Conservation (phyloP, 2,797 vertebrate genomes). For the Centroberyx gerrardi region DNA sequence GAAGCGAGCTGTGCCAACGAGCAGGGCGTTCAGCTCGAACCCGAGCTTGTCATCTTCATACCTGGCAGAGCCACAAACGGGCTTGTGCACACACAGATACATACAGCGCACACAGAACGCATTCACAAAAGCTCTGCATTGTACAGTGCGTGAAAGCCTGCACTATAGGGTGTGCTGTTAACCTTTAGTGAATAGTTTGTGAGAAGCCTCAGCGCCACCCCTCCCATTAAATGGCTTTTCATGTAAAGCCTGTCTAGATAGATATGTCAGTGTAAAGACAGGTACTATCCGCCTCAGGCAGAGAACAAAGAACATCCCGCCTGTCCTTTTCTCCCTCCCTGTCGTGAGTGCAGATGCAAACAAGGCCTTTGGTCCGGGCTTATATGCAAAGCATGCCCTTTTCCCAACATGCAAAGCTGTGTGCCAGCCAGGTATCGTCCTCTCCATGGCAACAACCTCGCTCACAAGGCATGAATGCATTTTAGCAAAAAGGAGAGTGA, state of each 20-base stretch:
- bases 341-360: conserved; percentile 72
- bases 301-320: conserved; percentile 20
- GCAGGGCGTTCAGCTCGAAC: conserved; percentile 72
- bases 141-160: background rate
- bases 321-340: conserved; percentile 40
- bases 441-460: background rate
- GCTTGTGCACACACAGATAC: conserved; percentile 1
- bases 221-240: conserved; percentile 32
- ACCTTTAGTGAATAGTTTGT: conserved; percentile 19
- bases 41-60: conserved; percentile 37
- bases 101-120: background rate
- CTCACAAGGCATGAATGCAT: background rate
- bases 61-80: background rate
- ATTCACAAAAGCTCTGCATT: conserved; percentile 2
- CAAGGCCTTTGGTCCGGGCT: conserved; percentile 14
- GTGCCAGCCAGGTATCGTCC: conserved; percentile 2
- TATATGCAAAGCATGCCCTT: conserved; percentile 72
- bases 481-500: background rate
- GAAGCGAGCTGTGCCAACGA: conserved; percentile 83
- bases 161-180: conserved; percentile 13
- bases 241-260: conserved; percentile 16
- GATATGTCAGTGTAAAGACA: conserved; percentile 18
- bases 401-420: conserved; percentile 68
- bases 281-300: background rate
- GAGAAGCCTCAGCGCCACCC: conserved; percentile 10